Evolutionary conservation across 2,797 vertebrate species (phyloP), one percentile per base, ranked within the genome.

Genomic region (Decapterus maruadsi): DNA sequence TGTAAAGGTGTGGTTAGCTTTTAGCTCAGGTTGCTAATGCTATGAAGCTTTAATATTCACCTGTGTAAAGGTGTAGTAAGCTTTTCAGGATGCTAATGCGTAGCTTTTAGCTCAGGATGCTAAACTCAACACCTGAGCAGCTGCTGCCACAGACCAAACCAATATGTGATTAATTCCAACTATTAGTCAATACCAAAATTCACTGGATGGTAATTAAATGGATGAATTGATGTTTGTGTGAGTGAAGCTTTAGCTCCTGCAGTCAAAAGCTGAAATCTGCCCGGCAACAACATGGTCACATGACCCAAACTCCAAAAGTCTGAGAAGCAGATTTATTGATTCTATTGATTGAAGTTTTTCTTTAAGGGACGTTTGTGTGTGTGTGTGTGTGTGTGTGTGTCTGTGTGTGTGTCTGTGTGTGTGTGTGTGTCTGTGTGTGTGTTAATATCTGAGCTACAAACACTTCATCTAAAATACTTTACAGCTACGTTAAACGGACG

Each of bases 381-480:
- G 55, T 67, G 58, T 62, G 58, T 59, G n/a, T 51, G 48, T 40
- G 1, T 26, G n/a, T n/a, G 72, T 62, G 51, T 67, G 56, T 58
- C 53, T 59, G 22, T 51, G 43, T 40, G 72, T 62, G 51, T 67
- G 56, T 58, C 53, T 59, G 22, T 51, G 43, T 40, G 11, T 42
- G 11, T 42, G 40, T 56, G 4, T 59, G 57, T 48, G 45, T 62
- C n/a, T 38, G 68, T 51, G 20, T 55, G 31, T 66, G 76, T 72
- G 63, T 59, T 53, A 57, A 43, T 54, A 62, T 76, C 84, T 78
- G 76, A 69, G 75, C 85, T 89, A 87, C 77, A 77, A 78, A 84
- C 78, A 74, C 68, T 85, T 87, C 31, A 82, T 83, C 87, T 86
- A 81, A 87, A 80, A 88, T 80, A 80, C 79, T 83, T 85, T 75